phyloP scores from a whole-genome alignment of 2,888 invertebrate genomes.

The Luperina nickerlii region DNA sequence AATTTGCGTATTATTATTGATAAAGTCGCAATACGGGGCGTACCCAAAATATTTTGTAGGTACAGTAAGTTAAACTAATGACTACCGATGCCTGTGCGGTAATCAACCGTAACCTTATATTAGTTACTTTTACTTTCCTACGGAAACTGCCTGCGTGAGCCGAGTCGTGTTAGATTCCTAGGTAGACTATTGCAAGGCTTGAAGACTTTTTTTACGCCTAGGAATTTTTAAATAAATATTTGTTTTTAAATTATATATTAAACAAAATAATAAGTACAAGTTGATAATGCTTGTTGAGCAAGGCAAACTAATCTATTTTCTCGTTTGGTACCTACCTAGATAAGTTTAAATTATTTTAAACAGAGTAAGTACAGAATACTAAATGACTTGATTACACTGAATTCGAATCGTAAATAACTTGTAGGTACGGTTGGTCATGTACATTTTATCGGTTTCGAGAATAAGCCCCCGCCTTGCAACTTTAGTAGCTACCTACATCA shows the following conservation, averaged over 20 bases:
- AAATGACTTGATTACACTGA: constrained; percentile 34
- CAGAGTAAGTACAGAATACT: constrained; percentile 12
- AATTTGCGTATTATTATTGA: neutral
- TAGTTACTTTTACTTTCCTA: constrained; percentile 78
- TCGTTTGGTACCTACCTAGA: neutral
- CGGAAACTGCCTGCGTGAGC: constrained; percentile 66
- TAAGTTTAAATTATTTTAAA: constrained; percentile 23
- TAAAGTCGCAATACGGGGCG: neutral
- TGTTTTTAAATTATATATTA: neutral
- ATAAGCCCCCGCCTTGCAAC: constrained; percentile 69
- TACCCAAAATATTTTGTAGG: neutral
- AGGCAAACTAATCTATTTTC: neutral
- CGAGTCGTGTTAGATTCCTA: constrained; percentile 39
- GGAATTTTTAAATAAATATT: neutral
- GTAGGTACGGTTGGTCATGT: constrained; percentile 47
- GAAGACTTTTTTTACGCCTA: constrained; percentile 40
- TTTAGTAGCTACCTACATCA: constrained; percentile 68
- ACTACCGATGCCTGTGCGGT: constrained; percentile 38
- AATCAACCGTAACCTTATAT: constrained; percentile 53
- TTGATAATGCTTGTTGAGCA: neutral
- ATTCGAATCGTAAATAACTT: constrained; percentile 57
- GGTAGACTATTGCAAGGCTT: constrained; percentile 11
- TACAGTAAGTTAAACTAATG: constrained; percentile 17
- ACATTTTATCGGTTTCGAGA: constrained; percentile 66
- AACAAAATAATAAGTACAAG: neutral